Percentiles rank a stretch among this genome's conserved stretches.
Evolutionary conservation across 2,113 vertebrate species (phyloP).

Genomic region (Myocastor coypus): DNA sequence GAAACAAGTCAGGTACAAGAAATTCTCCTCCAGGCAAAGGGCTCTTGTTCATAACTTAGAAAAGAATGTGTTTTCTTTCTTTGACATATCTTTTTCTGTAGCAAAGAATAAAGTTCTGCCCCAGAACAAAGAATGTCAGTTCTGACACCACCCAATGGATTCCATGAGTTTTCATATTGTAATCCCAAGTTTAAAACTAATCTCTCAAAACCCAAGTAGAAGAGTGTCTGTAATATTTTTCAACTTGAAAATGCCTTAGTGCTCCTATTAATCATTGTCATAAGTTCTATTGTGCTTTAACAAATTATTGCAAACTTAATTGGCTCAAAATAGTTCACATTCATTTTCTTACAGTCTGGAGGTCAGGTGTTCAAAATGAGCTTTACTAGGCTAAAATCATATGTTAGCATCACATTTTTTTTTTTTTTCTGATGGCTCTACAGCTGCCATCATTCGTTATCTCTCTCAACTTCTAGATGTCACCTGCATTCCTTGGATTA

Average conservation of each 20-base stretch:
- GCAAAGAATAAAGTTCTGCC: background rate
- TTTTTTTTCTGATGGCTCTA: background rate
- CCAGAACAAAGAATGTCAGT: background rate
- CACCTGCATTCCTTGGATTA: background rate
- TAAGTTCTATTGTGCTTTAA: background rate
- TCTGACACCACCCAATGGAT: background rate
- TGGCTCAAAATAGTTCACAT: background rate
- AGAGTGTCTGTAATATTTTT: conserved; percentile 28
- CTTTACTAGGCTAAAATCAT: background rate
- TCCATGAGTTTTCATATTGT: background rate
- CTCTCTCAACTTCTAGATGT: background rate
- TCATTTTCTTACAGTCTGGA: background rate
- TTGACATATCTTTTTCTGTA: background rate
- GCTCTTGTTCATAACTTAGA: background rate
- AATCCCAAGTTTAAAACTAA: background rate
- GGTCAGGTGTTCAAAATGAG: background rate
- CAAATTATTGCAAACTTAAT: background rate
- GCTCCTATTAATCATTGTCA: background rate
- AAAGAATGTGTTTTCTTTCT: background rate
- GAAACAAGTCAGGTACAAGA: background rate
- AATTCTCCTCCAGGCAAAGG: background rate
- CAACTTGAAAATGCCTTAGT: background rate
- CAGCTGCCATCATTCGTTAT: background rate
- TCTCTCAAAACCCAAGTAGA: conserved; percentile 13
- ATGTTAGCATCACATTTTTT: background rate